Evolutionary conservation across 2,797 vertebrate species (phyloP).

Genomic region (Tokudaia muenninki): DNA sequence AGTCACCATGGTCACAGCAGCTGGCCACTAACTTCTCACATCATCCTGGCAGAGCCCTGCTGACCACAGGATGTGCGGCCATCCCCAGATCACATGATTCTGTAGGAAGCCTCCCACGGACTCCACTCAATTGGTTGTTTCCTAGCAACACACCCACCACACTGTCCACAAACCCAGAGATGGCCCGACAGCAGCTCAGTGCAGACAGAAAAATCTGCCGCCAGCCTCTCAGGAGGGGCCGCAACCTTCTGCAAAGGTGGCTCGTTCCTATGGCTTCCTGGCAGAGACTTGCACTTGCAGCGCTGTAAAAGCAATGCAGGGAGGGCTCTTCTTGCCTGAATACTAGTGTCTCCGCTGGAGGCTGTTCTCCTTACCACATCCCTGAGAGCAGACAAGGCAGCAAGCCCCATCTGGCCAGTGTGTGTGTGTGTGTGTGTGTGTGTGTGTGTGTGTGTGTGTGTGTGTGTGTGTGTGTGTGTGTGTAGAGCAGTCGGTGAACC

Average conservation of each 20-base stretch:
- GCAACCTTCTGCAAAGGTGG: background rate
- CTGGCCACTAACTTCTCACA: background rate
- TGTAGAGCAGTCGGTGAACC: background rate
- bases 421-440: background rate
- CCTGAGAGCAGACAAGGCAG: background rate
- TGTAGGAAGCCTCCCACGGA: conserved; percentile 37
- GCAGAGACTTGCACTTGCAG: background rate
- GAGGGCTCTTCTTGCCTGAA: background rate
- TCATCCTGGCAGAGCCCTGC: background rate
- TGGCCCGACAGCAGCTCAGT: background rate
- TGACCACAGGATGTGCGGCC: background rate
- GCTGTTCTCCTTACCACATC: background rate
- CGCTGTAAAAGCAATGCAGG: background rate
- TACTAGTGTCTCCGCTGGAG: background rate
- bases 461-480: background rate
- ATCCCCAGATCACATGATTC: background rate
- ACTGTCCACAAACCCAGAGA: conserved; percentile 1
- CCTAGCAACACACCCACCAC: conserved; percentile 62
- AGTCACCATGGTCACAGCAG: background rate
- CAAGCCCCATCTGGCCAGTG: background rate
- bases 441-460: background rate
- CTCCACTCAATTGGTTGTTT: conserved; percentile 40
- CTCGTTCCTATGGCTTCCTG: background rate
- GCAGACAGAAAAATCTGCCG: background rate
- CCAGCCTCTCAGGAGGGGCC: background rate